Conservation (phyloP, 2,113 vertebrate species). For the Excalfactoria chinensis region DNA sequence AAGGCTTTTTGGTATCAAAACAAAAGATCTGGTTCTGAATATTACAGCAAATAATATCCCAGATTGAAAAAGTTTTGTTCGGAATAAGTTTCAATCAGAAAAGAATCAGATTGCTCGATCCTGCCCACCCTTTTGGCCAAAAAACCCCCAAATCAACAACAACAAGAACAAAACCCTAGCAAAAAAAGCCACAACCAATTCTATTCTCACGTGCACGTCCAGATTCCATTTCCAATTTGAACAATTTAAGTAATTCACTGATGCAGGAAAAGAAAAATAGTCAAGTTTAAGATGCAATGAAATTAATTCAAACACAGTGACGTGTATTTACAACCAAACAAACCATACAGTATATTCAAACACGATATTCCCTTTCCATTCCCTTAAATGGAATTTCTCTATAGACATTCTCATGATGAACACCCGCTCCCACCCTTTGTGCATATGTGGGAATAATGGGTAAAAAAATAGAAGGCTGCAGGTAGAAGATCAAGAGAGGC, state of each 20-base stretch:
- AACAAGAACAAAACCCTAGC: not conserved
- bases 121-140: not conserved
- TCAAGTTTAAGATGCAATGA: not conserved
- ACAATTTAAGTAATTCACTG: not conserved
- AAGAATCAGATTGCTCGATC: not conserved
- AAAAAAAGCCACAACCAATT: not conserved
- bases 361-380: not conserved
- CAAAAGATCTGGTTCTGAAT: not conserved
- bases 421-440: not conserved
- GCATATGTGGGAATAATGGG: not conserved
- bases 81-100: not conserved
- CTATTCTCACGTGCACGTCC: not conserved
- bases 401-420: accelerated
- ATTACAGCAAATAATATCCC: not conserved
- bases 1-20: not conserved
- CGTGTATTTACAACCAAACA: not conserved
- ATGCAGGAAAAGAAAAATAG: not conserved
- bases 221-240: not conserved
- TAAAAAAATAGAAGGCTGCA: not conserved
- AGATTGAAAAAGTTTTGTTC: not conserved
- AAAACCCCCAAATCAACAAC: not conserved
- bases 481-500: not conserved
- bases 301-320: not conserved
- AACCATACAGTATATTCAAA: not conserved
- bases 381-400: not conserved